phyloP scores from a whole-genome alignment of 1,140 invertebrate genomes.

The Drosophila lowei region DNA sequence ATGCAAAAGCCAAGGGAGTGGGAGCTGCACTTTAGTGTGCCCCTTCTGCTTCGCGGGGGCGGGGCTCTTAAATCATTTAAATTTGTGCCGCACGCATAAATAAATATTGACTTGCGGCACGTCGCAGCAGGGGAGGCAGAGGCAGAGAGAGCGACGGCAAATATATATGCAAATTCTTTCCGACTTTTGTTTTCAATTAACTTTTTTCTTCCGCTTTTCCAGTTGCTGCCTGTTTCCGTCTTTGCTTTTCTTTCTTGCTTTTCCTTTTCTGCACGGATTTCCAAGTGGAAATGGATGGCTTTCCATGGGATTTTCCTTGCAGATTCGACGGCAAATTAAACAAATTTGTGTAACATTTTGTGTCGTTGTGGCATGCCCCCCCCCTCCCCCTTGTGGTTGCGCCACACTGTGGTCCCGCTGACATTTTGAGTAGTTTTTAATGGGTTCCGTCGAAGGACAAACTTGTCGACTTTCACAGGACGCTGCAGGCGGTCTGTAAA shows the following conservation, averaged over 20 bases:
- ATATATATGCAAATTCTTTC: slow-evolving; percentile 74
- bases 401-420: slow-evolving; percentile 41
- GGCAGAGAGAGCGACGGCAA: slow-evolving; percentile 26
- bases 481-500: slow-evolving; percentile 45
- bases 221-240: slow-evolving; percentile 19
- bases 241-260: slow-evolving; percentile 18
- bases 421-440: slow-evolving; percentile 80
- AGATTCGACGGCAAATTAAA: too few relatives aligned
- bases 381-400: slow-evolving; percentile 17
- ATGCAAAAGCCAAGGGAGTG: slow-evolving; percentile 42
- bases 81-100: slow-evolving; percentile 67
- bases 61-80: slow-evolving; percentile 67
- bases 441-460: slow-evolving; percentile 53
- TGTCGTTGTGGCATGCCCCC: slow-evolving; percentile 4
- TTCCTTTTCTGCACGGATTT: background rate
- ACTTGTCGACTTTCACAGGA: slow-evolving; percentile 56
- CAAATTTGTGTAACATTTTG: slow-evolving; percentile 66
- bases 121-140: slow-evolving; percentile 8
- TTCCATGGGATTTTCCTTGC: slow-evolving; percentile 1
- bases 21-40: slow-evolving; percentile 39
- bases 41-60: slow-evolving; percentile 31
- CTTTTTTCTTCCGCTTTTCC: slow-evolving; percentile 42
- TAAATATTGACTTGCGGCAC: slow-evolving; percentile 76
- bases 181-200: slow-evolving; percentile 80
- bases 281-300: background rate